Percentiles rank a stretch among this genome's conserved stretches.
Conservation (phyloP, 2,888 invertebrate species). For the Hydraecia micacea region DNA sequence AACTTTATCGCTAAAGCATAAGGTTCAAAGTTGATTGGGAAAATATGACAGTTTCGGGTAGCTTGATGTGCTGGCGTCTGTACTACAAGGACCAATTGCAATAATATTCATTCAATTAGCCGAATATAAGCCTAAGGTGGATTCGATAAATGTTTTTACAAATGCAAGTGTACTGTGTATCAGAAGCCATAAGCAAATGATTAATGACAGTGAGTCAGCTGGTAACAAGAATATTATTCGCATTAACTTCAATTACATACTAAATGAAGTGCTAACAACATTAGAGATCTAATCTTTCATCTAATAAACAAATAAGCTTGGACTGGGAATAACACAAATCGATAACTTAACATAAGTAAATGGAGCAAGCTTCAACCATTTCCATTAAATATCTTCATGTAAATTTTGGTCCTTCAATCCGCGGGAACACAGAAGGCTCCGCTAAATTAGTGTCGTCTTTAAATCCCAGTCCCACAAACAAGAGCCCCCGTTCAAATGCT, state of each 20-base stretch:
- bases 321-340: background rate
- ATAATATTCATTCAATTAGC: constrained; percentile 42
- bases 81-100: constrained; percentile 21
- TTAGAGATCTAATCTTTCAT: constrained; percentile 10
- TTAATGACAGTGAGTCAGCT: constrained; percentile 19
- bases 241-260: constrained; percentile 24
- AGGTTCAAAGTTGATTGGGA: too few species aligned
- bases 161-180: constrained; percentile 16
- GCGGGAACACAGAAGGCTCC: constrained; percentile 27
- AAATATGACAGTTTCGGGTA: too few species aligned
- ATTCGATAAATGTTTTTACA: constrained; percentile 22
- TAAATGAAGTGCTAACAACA: constrained; percentile 17
- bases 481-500: constrained; percentile 56
- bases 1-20: too few species aligned
- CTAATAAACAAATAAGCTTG: background rate
- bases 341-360: constrained; percentile 10
- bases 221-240: constrained; percentile 27
- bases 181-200: constrained; percentile 18
- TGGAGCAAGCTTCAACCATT: background rate
- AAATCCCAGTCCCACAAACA: constrained; percentile 35
- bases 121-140: constrained; percentile 25
- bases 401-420: constrained; percentile 33
- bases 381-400: constrained; percentile 13
- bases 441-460: constrained; percentile 48
- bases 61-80: too few species aligned